Base-by-base conservation (phyloP, 2,888 invertebrate species). In the Eupeodes luniger region DNA sequence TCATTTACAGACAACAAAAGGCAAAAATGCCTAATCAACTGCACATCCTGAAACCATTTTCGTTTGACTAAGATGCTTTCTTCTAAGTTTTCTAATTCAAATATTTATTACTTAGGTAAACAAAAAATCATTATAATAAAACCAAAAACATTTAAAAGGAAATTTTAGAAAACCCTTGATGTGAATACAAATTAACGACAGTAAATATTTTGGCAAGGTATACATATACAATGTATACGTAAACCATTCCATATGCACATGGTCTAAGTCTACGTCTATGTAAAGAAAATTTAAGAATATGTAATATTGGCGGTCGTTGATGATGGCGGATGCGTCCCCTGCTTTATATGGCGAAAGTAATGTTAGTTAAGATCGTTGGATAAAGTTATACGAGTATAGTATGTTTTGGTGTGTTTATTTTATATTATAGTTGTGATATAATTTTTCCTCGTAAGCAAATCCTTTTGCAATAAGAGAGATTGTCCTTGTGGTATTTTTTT, bases 171-270 rank as follows among this genome's bases (percentile, higher is more conserved):
- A 81, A 69, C 81, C 64, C 85, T 49, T 85, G 81, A 88, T 88
- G 88, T 85, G 88, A 53, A 49, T 75, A 81, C 66, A 69, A 88
- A 81, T 88, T 85, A 85, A 88, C 74, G 85, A 70, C 88, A 81
- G 51, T 84, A 77, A 72, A 81, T 72, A 75, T 72, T 81, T 16
- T 64, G 40, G 16, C 2, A 1, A 36, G 7, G 0, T 16, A 49
- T 40, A 7, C 40, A 9, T 40, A 40, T 40, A 0, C 40, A 40
- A 40, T 40, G 40, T 40, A 40, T 9, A 9, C 27, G 27, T 27
- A 27, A 27, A 27, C 27, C 27, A 27, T 27, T 2, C 27, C 3
- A 27, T 27, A 27, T 27, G 27, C 27, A 27, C 40, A 40, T 40
- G 40, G 40, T 40, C 40, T 40, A 1, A 40, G 9, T 9, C 40